phyloP scores from a whole-genome alignment of 37 sponge, comb jelly and placozoan genomes.

The Ephydatia muelleri region DNA sequence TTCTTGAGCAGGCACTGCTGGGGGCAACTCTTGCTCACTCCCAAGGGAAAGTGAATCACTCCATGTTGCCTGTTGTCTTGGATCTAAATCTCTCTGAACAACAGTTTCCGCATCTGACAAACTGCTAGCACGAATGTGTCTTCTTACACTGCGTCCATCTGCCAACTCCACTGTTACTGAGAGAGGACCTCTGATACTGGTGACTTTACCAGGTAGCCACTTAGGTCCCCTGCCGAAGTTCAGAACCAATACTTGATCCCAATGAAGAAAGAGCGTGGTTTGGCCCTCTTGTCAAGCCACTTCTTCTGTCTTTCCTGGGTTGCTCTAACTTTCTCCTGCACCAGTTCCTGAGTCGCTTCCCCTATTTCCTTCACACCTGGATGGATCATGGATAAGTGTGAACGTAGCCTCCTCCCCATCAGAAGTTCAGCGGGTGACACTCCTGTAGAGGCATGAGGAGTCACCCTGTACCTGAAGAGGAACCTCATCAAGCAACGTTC shows the following conservation, averaged over 20 bases:
- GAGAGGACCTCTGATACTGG: not conserved
- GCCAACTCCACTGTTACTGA: not conserved
- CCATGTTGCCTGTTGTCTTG: not conserved
- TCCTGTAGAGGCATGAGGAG: conserved; percentile 21
- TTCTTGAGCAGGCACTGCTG: conserved; percentile 1
- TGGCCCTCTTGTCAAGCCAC: conserved; percentile 4
- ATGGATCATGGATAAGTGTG: too few relatives aligned
- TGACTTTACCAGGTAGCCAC: conserved; percentile 23
- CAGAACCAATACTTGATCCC: conserved; percentile 21
- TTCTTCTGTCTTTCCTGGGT: too few relatives aligned
- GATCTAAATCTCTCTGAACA: not conserved
- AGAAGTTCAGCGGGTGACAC: too few relatives aligned
- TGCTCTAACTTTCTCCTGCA: too few relatives aligned
- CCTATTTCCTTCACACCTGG: too few relatives aligned
- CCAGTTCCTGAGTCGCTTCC: too few relatives aligned
- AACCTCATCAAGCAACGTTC: conserved; percentile 1
- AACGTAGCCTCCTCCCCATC: too few relatives aligned
- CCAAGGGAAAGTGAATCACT: not conserved
- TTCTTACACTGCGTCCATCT: conserved; percentile 8
- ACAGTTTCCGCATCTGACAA: not conserved
- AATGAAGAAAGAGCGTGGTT: not conserved
- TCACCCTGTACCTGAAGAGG: conserved; percentile 24
- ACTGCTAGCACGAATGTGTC: conserved; percentile 13
- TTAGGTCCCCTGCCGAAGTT: conserved; percentile 14
- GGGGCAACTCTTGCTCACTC: not conserved